These are phyloP conservation scores for Drosophila algonquin DNA, from an alignment of 2,888 invertebrate genomes.

Conservation along the genomic window DNA sequence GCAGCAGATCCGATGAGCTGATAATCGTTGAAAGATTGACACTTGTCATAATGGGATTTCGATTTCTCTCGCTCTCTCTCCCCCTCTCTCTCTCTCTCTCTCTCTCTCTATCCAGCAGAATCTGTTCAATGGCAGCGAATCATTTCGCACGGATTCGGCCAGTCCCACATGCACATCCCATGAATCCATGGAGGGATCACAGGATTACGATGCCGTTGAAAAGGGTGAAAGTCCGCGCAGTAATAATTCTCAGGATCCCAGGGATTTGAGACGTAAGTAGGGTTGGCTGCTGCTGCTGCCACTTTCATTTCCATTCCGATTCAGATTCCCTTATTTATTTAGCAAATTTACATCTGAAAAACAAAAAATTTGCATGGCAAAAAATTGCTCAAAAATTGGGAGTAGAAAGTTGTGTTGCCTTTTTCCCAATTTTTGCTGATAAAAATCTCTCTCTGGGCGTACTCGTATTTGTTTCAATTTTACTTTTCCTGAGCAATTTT, in stretches of 20 bases:
- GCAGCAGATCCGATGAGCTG: conserved; percentile 11
- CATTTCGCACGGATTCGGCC: conserved; percentile 86
- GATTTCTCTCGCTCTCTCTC: background rate
- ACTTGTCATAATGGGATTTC: conserved; percentile 68
- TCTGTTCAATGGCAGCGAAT: conserved; percentile 84
- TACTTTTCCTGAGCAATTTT: conserved; percentile 74
- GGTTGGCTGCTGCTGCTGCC: conserved; percentile 15
- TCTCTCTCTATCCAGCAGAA: conserved; percentile 71
- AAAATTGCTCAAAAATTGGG: conserved; percentile 26
- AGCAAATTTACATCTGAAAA: conserved; percentile 61
- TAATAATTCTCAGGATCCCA: conserved; percentile 84
- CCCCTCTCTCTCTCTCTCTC: conserved; percentile 2
- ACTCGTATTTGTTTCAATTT: conserved; percentile 73
- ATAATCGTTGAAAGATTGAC: conserved; percentile 60
- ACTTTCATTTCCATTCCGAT: no score
- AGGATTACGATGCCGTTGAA: conserved; percentile 86
- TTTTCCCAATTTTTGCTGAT: conserved; percentile 59
- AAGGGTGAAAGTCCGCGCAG: conserved; percentile 84
- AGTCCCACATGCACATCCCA: conserved; percentile 87
- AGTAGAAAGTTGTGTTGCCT: conserved; percentile 19
- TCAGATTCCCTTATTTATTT: conserved; percentile 50
- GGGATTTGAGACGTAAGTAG: conserved; percentile 87
- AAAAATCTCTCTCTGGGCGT: conserved; percentile 65
- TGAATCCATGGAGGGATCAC: conserved; percentile 86
- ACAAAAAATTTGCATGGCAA: conserved; percentile 47